Conservation (phyloP, 2,888 invertebrate species). For the Diarsia brunnea region DNA sequence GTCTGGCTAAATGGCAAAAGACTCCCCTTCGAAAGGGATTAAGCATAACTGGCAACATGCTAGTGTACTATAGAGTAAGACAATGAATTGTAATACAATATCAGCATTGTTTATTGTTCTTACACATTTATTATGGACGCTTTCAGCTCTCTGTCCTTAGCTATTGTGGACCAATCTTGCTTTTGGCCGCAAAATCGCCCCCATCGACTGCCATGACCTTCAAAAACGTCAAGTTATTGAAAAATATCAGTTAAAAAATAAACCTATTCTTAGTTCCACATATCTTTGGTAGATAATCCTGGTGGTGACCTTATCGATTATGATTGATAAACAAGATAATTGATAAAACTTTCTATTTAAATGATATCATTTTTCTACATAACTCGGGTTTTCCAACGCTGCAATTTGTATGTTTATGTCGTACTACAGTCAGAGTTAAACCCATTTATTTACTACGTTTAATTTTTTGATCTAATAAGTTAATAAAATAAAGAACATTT, state of each 20-base stretch:
- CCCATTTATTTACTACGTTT: neutral
- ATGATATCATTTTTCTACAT: neutral
- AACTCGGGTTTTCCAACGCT: slow-evolving; percentile 11
- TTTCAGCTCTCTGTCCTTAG: neutral
- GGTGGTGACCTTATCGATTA: neutral
- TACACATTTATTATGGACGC: neutral
- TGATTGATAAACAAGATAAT: neutral
- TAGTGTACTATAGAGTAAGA: too few relatives aligned
- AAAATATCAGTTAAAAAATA: neutral
- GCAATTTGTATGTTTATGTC: neutral
- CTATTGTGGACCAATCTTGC: neutral
- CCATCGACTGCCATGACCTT: neutral
- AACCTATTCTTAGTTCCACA: neutral
- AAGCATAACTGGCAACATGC: too few relatives aligned
- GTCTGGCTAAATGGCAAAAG: too few relatives aligned
- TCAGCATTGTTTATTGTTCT: neutral
- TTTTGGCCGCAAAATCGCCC: neutral
- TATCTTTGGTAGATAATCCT: neutral
- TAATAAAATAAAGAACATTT: slow-evolving; percentile 23
- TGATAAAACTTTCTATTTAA: neutral
- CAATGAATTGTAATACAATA: neutral
- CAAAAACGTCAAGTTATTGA: neutral
- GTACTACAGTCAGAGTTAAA: neutral
- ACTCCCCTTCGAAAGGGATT: too few relatives aligned
- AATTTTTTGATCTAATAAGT: neutral